phyloP scores from a whole-genome alignment of 2,113 vertebrate genomes.

The Malurus cyaneus region DNA sequence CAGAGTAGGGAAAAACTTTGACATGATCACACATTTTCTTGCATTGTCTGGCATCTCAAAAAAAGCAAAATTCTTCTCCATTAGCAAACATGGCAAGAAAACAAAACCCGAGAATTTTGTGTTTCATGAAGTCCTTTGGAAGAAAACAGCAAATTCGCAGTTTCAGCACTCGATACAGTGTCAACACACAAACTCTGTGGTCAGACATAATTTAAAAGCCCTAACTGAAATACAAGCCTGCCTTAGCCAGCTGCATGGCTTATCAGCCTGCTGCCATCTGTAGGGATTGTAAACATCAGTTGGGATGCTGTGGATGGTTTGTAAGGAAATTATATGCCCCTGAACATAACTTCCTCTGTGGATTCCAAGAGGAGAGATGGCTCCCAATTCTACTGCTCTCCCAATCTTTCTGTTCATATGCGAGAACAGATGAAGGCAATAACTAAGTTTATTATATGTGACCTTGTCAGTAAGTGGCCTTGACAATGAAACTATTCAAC shows the following conservation, averaged over 20 bases:
- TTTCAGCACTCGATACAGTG: neutral
- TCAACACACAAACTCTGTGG: neutral
- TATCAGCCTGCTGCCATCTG: conserved; percentile 5
- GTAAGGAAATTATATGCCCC: neutral
- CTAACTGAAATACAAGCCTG: neutral
- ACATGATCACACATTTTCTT: neutral
- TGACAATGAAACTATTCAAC: neutral
- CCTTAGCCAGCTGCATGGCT: neutral
- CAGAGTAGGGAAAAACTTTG: neutral
- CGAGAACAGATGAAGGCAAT: neutral
- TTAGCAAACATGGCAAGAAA: neutral
- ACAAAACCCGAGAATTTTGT: neutral
- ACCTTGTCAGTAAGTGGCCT: neutral
- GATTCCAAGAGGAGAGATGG: neutral
- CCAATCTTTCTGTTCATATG: neutral
- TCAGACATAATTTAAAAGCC: neutral
- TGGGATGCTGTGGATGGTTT: neutral
- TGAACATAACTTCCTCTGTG: neutral
- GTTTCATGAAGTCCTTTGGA: neutral
- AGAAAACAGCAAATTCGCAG: neutral
- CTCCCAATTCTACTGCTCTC: neutral
- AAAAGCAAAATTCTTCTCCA: neutral
- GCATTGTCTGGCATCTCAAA: neutral
- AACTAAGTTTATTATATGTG: neutral
- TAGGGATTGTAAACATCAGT: neutral